Percentiles rank a stretch among this genome's conserved stretches.
Evolutionary conservation across 2,797 vertebrate genomes (phyloP).

Genomic region (Notolepis coatsorum): DNA sequence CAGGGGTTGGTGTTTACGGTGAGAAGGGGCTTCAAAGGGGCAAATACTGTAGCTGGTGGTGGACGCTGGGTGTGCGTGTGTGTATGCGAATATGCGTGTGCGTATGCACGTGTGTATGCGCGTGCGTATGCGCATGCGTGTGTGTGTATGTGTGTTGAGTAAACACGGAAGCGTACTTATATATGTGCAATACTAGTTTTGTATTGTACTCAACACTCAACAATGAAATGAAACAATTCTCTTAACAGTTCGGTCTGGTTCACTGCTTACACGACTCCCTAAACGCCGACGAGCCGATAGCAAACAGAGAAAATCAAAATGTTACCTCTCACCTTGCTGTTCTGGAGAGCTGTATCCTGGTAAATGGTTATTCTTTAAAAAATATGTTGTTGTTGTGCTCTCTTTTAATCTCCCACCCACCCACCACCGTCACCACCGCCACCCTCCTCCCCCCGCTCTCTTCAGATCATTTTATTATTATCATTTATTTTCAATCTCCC

Average conservation of each 20-base stretch:
- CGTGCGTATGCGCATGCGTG: too few species aligned
- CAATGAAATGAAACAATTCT: constrained; percentile 85
- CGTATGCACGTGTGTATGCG: too few species aligned
- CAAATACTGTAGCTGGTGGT: too few species aligned
- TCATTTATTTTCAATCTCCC: constrained; percentile 43
- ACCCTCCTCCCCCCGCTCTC: too few species aligned
- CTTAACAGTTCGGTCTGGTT: constrained; percentile 90
- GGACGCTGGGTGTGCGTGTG: not conserved
- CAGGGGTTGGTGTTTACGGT: constrained; percentile 34
- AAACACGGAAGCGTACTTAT: too few species aligned
- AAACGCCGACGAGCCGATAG: constrained; percentile 88
- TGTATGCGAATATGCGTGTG: too few species aligned
- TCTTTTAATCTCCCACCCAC: too few species aligned
- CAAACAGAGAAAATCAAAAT: constrained; percentile 90
- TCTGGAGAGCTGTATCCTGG: constrained; percentile 92
- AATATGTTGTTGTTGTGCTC: constrained; percentile 82
- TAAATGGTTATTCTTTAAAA: constrained; percentile 87
- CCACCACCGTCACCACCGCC: too few species aligned
- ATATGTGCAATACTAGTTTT: too few species aligned
- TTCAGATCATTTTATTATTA: constrained; percentile 76
- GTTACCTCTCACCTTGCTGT: constrained; percentile 86
- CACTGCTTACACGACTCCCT: constrained; percentile 91
- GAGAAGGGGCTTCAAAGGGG: constrained; percentile 31
- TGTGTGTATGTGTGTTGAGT: too few species aligned
- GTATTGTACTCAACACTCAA: constrained; percentile 74